Conservation (phyloP, 2,888 invertebrate species). For the Theristus sp. region DNA sequence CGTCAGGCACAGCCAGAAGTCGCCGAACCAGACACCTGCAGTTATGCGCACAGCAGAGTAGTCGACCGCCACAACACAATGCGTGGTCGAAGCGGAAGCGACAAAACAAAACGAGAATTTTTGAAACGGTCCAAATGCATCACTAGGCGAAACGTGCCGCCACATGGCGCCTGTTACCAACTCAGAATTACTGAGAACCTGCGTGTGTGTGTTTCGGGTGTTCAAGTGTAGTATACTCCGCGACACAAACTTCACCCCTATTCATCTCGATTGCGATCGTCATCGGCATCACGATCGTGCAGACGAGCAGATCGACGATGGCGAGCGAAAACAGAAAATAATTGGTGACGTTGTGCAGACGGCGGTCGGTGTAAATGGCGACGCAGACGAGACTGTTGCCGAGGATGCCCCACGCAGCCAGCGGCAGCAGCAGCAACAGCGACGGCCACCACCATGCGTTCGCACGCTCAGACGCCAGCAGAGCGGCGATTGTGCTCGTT, state of each 20-base stretch:
- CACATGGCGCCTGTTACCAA: too few relatives aligned
- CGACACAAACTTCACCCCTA: conserved; percentile 60
- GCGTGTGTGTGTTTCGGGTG: too few relatives aligned
- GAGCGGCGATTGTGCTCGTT: too few relatives aligned
- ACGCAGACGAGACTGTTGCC: conserved; percentile 83
- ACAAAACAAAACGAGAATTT: too few relatives aligned
- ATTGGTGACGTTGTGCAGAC: conserved; percentile 75
- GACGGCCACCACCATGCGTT: too few relatives aligned
- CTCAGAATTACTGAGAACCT: too few relatives aligned
- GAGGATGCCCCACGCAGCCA: conserved; percentile 65
- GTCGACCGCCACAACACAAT: too few relatives aligned
- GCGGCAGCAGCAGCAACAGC: conserved; percentile 46
- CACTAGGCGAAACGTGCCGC: too few relatives aligned
- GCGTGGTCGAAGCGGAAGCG: background rate
- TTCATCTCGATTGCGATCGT: conserved; percentile 71
- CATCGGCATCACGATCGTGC: conserved; percentile 82
- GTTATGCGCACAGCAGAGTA: too few relatives aligned
- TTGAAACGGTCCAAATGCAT: background rate
- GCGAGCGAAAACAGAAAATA: conserved; percentile 81
- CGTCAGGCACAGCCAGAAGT: conserved; percentile 38
- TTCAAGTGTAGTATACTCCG: too few relatives aligned
- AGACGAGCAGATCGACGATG: conserved; percentile 77
- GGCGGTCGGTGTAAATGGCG: conserved; percentile 69
- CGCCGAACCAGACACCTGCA: conserved; percentile 70
- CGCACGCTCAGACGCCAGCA: too few relatives aligned